These are phyloP conservation scores for Anolis carolinensis DNA, from an alignment of 2,113 vertebrate genomes.

Conservation along the genomic window DNA sequence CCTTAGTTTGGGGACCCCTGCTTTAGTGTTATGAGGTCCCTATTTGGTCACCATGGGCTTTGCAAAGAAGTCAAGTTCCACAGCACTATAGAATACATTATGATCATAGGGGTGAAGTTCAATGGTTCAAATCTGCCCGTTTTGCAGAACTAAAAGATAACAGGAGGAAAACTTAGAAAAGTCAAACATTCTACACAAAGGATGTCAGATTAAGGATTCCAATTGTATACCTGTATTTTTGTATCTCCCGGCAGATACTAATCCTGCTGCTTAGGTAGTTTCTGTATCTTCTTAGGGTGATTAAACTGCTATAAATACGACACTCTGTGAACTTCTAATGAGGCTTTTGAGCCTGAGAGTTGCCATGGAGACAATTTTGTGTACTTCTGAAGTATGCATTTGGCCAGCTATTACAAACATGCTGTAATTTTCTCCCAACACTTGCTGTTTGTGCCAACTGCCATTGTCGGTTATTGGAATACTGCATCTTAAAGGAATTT, in stretches of 20 bases:
- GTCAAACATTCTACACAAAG: not conserved
- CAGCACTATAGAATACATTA: too few relatives aligned
- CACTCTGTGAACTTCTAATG: not conserved
- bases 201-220: not conserved
- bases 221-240: not conserved
- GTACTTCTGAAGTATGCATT: conserved; percentile 5
- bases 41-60: too few relatives aligned
- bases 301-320: conserved; percentile 14
- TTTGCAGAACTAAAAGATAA: not conserved
- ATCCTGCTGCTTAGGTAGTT: not conserved
- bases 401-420: conserved; percentile 8
- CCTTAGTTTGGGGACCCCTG: too few relatives aligned
- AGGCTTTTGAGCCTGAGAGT: not conserved
- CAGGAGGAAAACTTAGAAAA: not conserved
- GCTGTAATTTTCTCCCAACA: conserved; percentile 1
- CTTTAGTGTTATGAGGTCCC: too few relatives aligned
- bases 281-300: conserved; percentile 12
- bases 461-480: conserved; percentile 1
- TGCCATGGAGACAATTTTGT: not conserved
- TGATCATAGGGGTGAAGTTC: too few relatives aligned
- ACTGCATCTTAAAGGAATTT: conserved; percentile 10
- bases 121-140: too few relatives aligned
- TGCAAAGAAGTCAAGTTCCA: too few relatives aligned
- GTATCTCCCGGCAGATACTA: not conserved
- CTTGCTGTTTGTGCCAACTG: not conserved